Conservation (phyloP, 2,113 vertebrate species). For the Xenus cinereus region DNA sequence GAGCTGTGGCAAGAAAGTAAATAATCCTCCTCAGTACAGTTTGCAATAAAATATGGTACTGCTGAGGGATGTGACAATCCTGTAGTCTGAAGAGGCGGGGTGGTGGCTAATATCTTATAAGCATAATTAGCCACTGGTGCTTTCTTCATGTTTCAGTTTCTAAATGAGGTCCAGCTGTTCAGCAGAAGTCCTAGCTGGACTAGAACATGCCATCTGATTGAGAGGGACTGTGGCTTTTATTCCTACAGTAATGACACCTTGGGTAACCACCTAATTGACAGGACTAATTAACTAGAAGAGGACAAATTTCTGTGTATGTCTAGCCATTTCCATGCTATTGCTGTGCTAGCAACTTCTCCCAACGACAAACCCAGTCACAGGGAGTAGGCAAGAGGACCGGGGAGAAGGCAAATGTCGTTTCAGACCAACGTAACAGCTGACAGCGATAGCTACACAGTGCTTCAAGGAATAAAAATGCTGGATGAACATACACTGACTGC, state of each 20-base stretch:
- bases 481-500: not conserved
- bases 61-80: not conserved
- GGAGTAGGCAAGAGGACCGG: not conserved
- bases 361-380: not conserved
- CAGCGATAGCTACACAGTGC: not conserved
- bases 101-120: conserved; percentile 41
- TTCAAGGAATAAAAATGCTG: not conserved
- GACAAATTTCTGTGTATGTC: not conserved
- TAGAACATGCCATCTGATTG: conserved; percentile 22
- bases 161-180: conserved; percentile 54
- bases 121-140: conserved; percentile 18
- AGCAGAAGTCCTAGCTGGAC: not conserved
- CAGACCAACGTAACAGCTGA: not conserved
- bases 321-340: not conserved
- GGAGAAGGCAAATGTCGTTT: not conserved
- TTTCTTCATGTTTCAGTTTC: conserved; percentile 53
- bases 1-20: not conserved
- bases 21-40: not conserved
- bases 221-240: conserved; percentile 11
- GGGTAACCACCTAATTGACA: not conserved
- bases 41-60: not conserved
- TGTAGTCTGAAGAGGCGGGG: not conserved
- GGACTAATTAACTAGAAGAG: not conserved
- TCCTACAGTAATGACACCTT: not conserved
- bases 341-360: not conserved